Percentiles rank a stretch among this genome's conserved stretches.
These are phyloP conservation scores for Patiria pectinifera DNA, from an alignment of 53 echinoderm and acorn worm genomes.

Conservation along the genomic window DNA sequence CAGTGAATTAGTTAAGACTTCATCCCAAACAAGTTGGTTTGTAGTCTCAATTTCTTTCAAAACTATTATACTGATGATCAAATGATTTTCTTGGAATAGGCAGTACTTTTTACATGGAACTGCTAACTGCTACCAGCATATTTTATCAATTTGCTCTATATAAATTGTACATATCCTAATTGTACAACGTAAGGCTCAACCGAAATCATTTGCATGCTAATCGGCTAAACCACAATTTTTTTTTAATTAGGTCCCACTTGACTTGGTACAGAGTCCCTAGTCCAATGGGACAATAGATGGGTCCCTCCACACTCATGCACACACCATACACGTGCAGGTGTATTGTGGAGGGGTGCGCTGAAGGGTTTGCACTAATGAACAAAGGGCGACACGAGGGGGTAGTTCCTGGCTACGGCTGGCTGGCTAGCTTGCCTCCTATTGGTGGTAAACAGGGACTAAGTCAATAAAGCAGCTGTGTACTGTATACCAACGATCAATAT, in stretches of 20 bases:
- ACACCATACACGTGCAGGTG: not conserved
- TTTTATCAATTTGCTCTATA: not conserved
- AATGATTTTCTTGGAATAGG: not conserved
- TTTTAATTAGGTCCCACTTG: constrained; percentile 46
- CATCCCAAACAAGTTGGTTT: too few species aligned
- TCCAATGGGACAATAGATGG: constrained; percentile 1
- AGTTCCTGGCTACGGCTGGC: constrained; percentile 21
- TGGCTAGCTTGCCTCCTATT: constrained; percentile 39
- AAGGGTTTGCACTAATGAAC: constrained; percentile 20
- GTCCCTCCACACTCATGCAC: not conserved
- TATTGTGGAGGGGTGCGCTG: constrained; percentile 1
- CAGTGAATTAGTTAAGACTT: too few species aligned
- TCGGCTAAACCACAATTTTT: constrained; percentile 9
- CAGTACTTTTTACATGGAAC: not conserved
- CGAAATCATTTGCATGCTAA: constrained; percentile 30
- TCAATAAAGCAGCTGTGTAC: constrained; percentile 57
- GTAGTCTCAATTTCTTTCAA: not conserved
- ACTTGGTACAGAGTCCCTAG: constrained; percentile 24
- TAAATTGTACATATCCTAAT: not conserved
- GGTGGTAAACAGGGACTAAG: constrained; percentile 47
- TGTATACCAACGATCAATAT: constrained; percentile 26
- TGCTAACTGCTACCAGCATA: constrained; percentile 21
- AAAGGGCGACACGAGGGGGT: constrained; percentile 42
- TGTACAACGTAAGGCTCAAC: not conserved
- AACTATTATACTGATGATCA: not conserved